Evolutionary conservation across 1,140 invertebrate genomes (phyloP), one percentile per base, ranked within the genome.

Genomic region (Philaenus spumarius): DNA sequence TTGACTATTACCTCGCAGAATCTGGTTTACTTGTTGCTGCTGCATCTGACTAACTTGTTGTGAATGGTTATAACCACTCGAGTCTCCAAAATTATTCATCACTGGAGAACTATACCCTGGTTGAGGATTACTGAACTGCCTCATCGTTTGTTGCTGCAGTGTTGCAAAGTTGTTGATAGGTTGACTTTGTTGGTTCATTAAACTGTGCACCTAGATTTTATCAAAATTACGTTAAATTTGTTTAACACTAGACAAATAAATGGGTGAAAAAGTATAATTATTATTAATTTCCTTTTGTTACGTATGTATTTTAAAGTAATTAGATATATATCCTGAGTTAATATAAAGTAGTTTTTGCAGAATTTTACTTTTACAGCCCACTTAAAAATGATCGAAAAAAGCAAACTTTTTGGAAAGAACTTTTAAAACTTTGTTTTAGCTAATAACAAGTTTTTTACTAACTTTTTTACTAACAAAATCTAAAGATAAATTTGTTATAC

Each of bases 1-100:
- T 15, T 40, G 37, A n/a, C 23, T 24, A 17, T 22, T 42, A 19
- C 55, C 55, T 45, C 45, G 40, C 22, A 56, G n/a, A 40, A 63
- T 81, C 77, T 65, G 85, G 69, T 84, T 83, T 48, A 76, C 73
- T 58, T 80, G 77, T 23, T 80, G 78, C n/a, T 71, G 71, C 60
- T 72, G 70, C 23, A 24, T 46, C 35, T 17, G 34, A 1, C 20
- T 35, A 7, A 12, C 35, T 55, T 17, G 24, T 46, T 55, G 24
- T 30, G 23, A 34, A 2, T 52, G 48, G 26, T 30, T 30, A 9
- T 30, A 30, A 23, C 35, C 50, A 30, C 26, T 30, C 26, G 26
- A 30, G 26, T 30, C 26, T 30, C 26, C 26, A 30, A 30, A 39
- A n/a, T 61, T 30, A 19, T 47, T 23, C 35, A 22, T 26, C 5